Percentiles rank a stretch among this genome's conserved stretches.
phyloP scores from a whole-genome alignment of 2,113 vertebrate species.

The Epinephelus lanceolatus region DNA sequence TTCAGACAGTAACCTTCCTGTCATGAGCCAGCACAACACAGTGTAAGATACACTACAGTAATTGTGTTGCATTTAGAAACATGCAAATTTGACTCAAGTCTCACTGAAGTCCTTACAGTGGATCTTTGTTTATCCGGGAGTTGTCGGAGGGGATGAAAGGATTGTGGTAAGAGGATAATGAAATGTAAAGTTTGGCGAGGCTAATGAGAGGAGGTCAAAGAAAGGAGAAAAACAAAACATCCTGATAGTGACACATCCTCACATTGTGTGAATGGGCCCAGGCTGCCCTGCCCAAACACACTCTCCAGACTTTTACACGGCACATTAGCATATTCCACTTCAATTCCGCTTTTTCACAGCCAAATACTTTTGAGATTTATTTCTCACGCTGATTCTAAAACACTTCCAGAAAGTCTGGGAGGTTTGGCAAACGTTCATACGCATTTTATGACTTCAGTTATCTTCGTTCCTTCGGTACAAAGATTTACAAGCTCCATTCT shows the following conservation, averaged over 20 bases:
- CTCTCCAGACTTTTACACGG: not conserved
- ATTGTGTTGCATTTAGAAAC: slow-evolving; percentile 1
- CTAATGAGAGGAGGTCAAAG: slow-evolving; percentile 60
- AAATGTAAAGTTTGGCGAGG: slow-evolving; percentile 67
- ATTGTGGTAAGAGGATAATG: slow-evolving; percentile 78
- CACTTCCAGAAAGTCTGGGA: slow-evolving; percentile 1
- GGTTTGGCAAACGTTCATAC: slow-evolving; percentile 11
- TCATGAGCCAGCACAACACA: not conserved
- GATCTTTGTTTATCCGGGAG: slow-evolving; percentile 52
- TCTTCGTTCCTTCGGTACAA: slow-evolving; percentile 18
- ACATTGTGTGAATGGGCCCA: slow-evolving; percentile 6
- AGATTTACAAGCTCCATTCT: slow-evolving; percentile 12
- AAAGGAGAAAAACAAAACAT: slow-evolving; percentile 45
- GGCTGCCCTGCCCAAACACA: not conserved
- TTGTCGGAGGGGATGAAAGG: slow-evolving; percentile 59
- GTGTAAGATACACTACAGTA: not conserved
- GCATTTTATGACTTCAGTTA: slow-evolving; percentile 15
- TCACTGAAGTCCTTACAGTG: slow-evolving; percentile 14
- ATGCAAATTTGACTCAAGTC: slow-evolving; percentile 7
- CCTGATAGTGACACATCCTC: not conserved
- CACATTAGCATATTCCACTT: not conserved
- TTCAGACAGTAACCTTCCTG: not conserved
- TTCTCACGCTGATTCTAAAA: slow-evolving; percentile 9
- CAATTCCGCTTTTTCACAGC: not conserved
- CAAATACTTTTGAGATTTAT: not conserved